Conservation (phyloP, 2,888 invertebrate species). For the Aphelenchoides bicaudatus region DNA sequence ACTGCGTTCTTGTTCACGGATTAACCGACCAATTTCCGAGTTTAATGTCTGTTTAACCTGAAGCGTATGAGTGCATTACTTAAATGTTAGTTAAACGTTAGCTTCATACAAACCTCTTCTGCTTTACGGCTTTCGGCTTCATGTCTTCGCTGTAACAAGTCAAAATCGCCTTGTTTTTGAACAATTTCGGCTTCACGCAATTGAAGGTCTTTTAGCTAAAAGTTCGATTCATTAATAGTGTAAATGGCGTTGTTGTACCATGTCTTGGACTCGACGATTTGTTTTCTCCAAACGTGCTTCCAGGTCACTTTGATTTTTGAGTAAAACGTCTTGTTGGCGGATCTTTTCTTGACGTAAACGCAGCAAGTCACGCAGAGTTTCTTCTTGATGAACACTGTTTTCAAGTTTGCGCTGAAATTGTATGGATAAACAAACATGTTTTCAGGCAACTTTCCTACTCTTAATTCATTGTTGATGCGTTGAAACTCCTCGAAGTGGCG, state of each 20-base stretch:
- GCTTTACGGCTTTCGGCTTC: slow-evolving; percentile 25
- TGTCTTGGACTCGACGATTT: slow-evolving; percentile 24
- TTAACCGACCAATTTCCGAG: slow-evolving; percentile 22
- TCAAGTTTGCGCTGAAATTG: slow-evolving; percentile 23
- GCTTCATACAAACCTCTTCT: slow-evolving; percentile 22
- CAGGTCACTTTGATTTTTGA: slow-evolving; percentile 19
- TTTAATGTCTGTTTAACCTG: slow-evolving; percentile 24
- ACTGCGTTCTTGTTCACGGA: slow-evolving; percentile 22
- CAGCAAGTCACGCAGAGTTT: slow-evolving; percentile 15
- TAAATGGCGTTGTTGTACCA: slow-evolving; percentile 20
- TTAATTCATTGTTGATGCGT: slow-evolving; percentile 25
- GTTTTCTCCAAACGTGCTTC: slow-evolving; percentile 26
- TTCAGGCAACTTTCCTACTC: slow-evolving; percentile 1
- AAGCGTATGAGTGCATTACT: background rate
- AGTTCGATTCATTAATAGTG: background rate
- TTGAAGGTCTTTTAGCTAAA: slow-evolving; percentile 22
- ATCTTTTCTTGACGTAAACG: slow-evolving; percentile 13
- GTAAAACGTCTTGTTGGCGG: slow-evolving; percentile 16
- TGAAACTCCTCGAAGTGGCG: slow-evolving; percentile 36
- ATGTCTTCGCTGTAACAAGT: slow-evolving; percentile 16
- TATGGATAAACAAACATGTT: background rate
- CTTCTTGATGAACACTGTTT: slow-evolving; percentile 18
- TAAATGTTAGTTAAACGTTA: background rate
- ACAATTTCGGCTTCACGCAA: slow-evolving; percentile 24
- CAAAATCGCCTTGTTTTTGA: slow-evolving; percentile 17